A percentile compares a stretch with the other conserved stretches of the same genome.
These are phyloP conservation scores for Aptenodytes forsteri DNA, from an alignment of 2,113 vertebrate species.

Conservation along the genomic window DNA sequence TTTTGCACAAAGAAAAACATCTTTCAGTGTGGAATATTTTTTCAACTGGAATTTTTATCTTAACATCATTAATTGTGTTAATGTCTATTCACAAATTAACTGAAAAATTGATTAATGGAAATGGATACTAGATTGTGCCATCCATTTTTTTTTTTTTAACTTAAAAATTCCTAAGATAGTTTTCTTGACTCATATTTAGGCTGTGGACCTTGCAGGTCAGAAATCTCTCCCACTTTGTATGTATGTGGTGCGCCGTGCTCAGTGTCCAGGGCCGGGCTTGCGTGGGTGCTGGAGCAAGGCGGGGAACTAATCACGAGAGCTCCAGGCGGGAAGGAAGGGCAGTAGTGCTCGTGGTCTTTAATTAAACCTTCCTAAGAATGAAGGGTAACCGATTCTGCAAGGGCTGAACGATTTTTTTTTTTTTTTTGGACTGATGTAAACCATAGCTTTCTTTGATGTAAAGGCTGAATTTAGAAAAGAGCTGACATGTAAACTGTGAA, in stretches of 20 bases:
- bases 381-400: neutral
- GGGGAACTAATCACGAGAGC: neutral
- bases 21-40: neutral
- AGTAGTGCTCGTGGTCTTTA: neutral
- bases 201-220: neutral
- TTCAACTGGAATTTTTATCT: neutral
- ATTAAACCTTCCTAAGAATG: neutral
- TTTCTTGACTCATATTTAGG: neutral
- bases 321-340: neutral
- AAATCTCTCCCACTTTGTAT: neutral
- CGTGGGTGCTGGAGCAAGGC: neutral
- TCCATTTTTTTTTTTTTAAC: too few species aligned
- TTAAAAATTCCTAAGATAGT: neutral
- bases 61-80: neutral
- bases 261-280: neutral
- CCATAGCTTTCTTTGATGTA: neutral
- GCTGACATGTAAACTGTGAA: neutral
- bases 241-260: too few species aligned
- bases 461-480: neutral
- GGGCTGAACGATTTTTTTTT: neutral
- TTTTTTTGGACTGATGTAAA: neutral
- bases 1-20: neutral
- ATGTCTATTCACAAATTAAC: neutral
- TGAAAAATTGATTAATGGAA: neutral
- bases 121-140: neutral